phyloP scores from a whole-genome alignment of 2,797 vertebrate species.

The Pseudomugil tenellus region DNA sequence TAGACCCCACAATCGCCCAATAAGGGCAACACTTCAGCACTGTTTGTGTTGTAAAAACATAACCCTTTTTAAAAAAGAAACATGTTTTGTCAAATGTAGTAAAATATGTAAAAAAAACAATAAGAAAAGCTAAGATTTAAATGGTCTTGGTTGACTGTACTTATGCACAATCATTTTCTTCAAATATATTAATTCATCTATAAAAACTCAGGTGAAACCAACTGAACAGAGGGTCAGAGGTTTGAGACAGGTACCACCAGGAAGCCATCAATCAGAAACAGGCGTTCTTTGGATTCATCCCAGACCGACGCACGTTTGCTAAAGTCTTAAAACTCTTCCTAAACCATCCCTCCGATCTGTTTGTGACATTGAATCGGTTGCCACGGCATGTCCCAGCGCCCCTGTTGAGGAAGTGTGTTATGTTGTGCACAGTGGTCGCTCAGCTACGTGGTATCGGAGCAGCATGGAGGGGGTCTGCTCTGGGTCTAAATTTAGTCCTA shows the following conservation, averaged over 20 bases:
- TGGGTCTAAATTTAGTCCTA: constrained; percentile 93
- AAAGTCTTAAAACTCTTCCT: not conserved
- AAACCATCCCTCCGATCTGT: not conserved
- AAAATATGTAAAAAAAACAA: no score
- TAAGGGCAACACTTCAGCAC: constrained; percentile 1
- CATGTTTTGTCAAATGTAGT: no score
- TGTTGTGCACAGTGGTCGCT: constrained; percentile 42
- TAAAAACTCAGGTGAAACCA: not conserved
- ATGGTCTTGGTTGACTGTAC: not conserved
- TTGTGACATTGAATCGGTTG: constrained; percentile 13
- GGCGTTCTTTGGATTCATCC: not conserved
- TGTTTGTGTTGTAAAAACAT: not conserved
- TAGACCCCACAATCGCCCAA: not conserved
- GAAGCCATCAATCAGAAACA: not conserved
- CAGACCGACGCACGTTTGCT: not conserved
- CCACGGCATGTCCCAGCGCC: constrained; percentile 42
- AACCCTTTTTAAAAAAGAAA: no score
- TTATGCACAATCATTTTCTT: not conserved
- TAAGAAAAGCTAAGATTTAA: no score
- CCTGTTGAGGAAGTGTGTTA: constrained; percentile 53
- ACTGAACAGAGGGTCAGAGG: not conserved
- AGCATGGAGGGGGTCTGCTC: constrained; percentile 57
- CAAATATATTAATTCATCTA: not conserved
- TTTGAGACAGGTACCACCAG: not conserved
- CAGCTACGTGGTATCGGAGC: constrained; percentile 47